Conservation (phyloP, 2,888 invertebrate genomes). For the Dasysyrphus tricinctus region DNA sequence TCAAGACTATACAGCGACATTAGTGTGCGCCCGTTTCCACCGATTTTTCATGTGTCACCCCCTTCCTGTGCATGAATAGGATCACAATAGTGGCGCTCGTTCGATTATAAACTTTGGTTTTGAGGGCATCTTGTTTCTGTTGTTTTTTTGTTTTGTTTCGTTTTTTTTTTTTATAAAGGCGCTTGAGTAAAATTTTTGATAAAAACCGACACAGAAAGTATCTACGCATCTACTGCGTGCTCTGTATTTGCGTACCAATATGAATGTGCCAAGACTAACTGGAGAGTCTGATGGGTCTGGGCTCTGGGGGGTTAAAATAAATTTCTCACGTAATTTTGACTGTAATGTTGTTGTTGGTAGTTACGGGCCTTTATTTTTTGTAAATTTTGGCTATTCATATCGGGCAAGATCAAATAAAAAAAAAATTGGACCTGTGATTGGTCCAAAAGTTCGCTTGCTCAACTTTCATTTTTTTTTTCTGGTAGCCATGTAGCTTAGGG, state of each 20-base stretch:
- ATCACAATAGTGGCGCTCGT: conserved; percentile 67
- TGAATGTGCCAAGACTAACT: conserved; percentile 15
- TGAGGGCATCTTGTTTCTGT: conserved; percentile 53
- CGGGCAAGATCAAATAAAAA: conserved; percentile 62
- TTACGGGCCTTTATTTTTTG: conserved; percentile 9
- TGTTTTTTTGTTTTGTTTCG: conserved; percentile 6
- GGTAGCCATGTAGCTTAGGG: conserved; percentile 20
- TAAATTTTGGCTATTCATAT: conserved; percentile 53
- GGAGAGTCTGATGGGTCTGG: conserved; percentile 10
- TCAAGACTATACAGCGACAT: conserved; percentile 37
- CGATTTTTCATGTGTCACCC: conserved; percentile 46
- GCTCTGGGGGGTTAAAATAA: conserved; percentile 29
- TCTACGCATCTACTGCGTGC: conserved; percentile 38
- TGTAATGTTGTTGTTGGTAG: conserved; percentile 18
- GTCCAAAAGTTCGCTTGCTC: conserved; percentile 53
- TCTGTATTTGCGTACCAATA: conserved; percentile 11
- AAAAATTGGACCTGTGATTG: conserved; percentile 63
- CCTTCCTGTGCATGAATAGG: conserved; percentile 47
- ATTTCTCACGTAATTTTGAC: conserved; percentile 58
- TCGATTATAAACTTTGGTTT: conserved; percentile 53
- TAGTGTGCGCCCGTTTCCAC: conserved; percentile 61
- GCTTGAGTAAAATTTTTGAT: conserved; percentile 60
- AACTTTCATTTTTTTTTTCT: conserved; percentile 67
- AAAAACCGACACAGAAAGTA: conserved; percentile 53
- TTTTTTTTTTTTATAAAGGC: conserved; percentile 41